These are phyloP conservation scores for Orientallactaga bullata DNA, from an alignment of 2,113 vertebrate species.

Conservation along the genomic window DNA sequence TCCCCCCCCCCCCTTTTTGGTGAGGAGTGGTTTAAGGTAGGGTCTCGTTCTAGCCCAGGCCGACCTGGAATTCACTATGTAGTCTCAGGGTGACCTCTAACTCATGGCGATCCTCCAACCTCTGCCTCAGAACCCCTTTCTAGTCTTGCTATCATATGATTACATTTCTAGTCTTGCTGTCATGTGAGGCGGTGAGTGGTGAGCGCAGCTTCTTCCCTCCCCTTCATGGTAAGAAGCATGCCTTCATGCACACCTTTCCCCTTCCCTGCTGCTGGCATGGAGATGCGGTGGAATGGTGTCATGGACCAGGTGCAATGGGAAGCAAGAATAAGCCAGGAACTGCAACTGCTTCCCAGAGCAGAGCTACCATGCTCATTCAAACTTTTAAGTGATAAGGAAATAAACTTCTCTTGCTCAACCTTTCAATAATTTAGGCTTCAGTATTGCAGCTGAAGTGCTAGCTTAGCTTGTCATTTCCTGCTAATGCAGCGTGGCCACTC, in stretches of 20 bases:
- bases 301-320: background rate
- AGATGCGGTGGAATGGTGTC: background rate
- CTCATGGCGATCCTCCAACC: too few relatives aligned
- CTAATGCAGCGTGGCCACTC: background rate
- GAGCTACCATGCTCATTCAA: background rate
- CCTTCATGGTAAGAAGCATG: background rate
- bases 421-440: background rate
- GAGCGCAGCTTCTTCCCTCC: background rate
- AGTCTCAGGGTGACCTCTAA: too few relatives aligned
- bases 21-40: too few relatives aligned
- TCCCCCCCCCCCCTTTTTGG: background rate
- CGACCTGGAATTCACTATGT: too few relatives aligned
- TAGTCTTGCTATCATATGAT: conserved; percentile 4
- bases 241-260: background rate
- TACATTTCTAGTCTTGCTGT: conserved; percentile 25
- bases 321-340: background rate
- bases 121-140: background rate
- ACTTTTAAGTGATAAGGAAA: background rate
- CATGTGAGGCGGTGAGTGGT: background rate
- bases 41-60: too few relatives aligned
- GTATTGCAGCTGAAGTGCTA: background rate
- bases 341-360: background rate
- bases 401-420: background rate
- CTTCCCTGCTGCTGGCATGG: background rate
- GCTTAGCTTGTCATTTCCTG: background rate